Evolutionary conservation across 2,797 vertebrate genomes (phyloP).

Genomic region (Pipistrellus nathusii): DNA sequence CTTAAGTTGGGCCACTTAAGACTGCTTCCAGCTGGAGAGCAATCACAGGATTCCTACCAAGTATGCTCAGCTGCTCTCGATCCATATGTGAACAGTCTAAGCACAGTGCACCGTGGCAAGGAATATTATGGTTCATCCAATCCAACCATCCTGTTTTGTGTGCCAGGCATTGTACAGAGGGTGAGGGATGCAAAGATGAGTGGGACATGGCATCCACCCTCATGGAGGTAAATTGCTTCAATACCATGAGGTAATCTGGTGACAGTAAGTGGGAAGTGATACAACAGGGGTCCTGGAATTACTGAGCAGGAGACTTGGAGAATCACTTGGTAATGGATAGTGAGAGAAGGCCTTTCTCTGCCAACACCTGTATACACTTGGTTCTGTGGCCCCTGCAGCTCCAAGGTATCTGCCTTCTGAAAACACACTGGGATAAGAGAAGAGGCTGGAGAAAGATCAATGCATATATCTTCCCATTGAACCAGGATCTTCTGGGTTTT

Average conservation of each 20-base stretch:
- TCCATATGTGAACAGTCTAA: background rate
- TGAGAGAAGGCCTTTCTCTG: constrained; percentile 60
- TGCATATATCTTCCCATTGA: background rate
- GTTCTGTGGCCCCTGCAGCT: background rate
- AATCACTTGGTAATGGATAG: background rate
- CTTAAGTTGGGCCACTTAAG: constrained; percentile 30
- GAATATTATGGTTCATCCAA: background rate
- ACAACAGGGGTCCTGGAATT: constrained; percentile 20
- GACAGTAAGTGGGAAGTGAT: constrained; percentile 43
- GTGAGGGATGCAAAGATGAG: background rate
- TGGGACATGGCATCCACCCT: background rate
- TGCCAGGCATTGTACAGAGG: background rate
- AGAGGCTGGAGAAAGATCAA: background rate
- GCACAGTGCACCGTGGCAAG: background rate
- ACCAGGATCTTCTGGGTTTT: background rate
- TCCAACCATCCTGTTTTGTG: background rate
- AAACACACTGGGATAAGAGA: background rate
- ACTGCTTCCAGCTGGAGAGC: background rate
- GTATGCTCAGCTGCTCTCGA: background rate
- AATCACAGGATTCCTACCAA: background rate
- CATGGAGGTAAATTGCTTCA: background rate
- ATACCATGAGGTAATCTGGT: constrained; percentile 22
- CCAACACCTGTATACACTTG: background rate
- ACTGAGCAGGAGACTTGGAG: constrained; percentile 21
- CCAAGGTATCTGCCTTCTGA: background rate